Percentiles rank a stretch among this genome's conserved stretches.
Evolutionary conservation across 2,888 invertebrate genomes (phyloP).

Genomic region (Apamea monoglypha): DNA sequence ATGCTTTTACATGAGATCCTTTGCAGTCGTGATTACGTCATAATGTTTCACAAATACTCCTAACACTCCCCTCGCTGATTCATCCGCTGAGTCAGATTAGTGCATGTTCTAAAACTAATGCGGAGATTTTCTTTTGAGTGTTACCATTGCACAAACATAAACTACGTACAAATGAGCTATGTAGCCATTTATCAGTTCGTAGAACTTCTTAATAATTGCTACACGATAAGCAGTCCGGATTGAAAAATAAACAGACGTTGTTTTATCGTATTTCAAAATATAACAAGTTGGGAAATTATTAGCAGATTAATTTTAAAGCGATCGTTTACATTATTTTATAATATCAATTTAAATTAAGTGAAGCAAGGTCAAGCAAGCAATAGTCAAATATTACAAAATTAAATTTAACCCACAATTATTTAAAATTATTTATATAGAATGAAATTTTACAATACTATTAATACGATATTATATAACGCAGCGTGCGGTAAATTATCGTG

Average conservation of each 20-base stretch:
- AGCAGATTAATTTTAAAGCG: constrained; percentile 14
- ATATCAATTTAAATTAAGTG: constrained; percentile 1
- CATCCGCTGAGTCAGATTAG: constrained; percentile 58
- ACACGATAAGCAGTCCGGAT: constrained; percentile 28
- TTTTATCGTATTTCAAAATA: constrained; percentile 36
- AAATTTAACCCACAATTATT: background rate
- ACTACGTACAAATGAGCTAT: constrained; percentile 43
- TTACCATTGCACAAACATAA: constrained; percentile 50
- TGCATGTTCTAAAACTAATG: constrained; percentile 45
- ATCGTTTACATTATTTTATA: background rate
- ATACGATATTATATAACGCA: no score
- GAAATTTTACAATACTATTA: background rate
- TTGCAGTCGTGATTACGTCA: constrained; percentile 31
- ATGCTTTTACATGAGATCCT: constrained; percentile 33
- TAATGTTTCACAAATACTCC: constrained; percentile 37
- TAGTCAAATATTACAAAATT: background rate
- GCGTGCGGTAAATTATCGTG: no score
- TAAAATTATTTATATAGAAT: background rate
- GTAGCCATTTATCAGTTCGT: constrained; percentile 43
- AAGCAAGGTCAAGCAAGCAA: background rate
- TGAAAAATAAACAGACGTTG: constrained; percentile 53
- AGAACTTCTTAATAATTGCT: constrained; percentile 57
- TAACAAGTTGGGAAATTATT: constrained; percentile 19
- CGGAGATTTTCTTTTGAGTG: constrained; percentile 46
- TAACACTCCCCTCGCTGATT: constrained; percentile 51